Percentiles rank a stretch among this genome's conserved stretches.
Evolutionary conservation across 2,113 vertebrate genomes (phyloP).

Genomic region (Mellivora capensis): DNA sequence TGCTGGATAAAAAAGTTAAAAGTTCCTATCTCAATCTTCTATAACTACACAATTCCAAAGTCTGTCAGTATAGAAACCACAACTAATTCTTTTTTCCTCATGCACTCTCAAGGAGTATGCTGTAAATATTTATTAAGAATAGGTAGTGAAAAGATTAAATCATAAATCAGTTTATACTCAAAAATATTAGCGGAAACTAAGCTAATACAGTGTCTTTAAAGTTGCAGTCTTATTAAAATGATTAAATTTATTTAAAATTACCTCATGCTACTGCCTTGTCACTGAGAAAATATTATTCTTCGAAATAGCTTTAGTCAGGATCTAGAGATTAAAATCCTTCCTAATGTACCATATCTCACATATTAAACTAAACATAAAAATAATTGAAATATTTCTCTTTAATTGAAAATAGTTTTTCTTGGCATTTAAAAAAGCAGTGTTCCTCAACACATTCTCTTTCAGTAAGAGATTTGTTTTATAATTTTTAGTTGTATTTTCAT

Average conservation of each 20-base stretch:
- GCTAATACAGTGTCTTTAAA: background rate
- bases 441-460: background rate
- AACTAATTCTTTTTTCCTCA: background rate
- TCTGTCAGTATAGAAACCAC: background rate
- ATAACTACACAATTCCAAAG: background rate
- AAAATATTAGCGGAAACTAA: conserved; percentile 32
- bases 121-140: background rate
- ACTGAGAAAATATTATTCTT: background rate
- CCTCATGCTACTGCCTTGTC: background rate
- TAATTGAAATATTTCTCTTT: background rate
- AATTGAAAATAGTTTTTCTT: background rate
- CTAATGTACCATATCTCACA: background rate
- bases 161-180: background rate
- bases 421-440: conserved; percentile 14
- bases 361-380: background rate
- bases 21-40: background rate
- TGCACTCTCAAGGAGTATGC: background rate
- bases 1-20: background rate
- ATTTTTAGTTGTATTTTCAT: conserved; percentile 36
- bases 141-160: background rate
- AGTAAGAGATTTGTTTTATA: background rate
- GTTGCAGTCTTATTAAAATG: background rate
- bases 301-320: background rate
- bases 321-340: background rate
- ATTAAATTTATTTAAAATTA: conserved; percentile 15